Evolutionary conservation across 2,797 vertebrate species (phyloP).

Genomic region (Oceanodroma leucorhoa): DNA sequence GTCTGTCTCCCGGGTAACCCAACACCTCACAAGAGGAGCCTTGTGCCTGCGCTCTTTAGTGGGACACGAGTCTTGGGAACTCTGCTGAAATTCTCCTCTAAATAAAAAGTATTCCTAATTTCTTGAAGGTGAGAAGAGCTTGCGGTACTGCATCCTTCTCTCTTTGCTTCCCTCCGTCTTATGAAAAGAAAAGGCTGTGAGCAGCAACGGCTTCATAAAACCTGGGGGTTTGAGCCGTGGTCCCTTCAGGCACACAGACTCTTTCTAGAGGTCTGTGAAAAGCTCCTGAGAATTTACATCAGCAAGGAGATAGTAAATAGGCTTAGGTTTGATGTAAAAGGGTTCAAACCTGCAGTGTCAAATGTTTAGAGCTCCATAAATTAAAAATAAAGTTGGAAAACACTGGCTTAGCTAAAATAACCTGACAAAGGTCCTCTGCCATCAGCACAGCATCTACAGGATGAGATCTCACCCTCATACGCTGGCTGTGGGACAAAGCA

Average conservation of each 20-base stretch:
- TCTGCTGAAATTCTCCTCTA: background rate
- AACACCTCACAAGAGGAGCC: constrained; percentile 58
- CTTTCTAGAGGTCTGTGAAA: background rate
- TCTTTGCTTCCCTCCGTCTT: background rate
- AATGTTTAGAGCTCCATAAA: background rate
- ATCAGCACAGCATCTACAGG: background rate
- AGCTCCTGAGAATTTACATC: background rate
- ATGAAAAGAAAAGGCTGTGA: background rate
- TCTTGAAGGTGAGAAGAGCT: constrained; percentile 32
- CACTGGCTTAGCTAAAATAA: background rate
- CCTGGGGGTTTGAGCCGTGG: background rate
- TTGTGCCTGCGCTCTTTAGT: constrained; percentile 35
- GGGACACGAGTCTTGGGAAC: background rate
- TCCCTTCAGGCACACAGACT: background rate
- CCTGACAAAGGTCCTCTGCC: background rate
- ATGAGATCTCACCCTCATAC: background rate
- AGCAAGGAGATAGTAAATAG: background rate
- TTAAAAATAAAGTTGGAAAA: background rate
- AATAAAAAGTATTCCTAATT: constrained; percentile 5
- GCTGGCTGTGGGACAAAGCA: background rate
- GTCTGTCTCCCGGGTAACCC: constrained; percentile 63
- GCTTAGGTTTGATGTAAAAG: background rate
- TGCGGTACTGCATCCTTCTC: background rate
- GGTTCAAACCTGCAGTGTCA: background rate
- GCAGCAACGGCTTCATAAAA: background rate